Evolutionary conservation across 2,113 vertebrate species (phyloP), one percentile per base, ranked within the genome.

Genomic region (Strigops habroptila): DNA sequence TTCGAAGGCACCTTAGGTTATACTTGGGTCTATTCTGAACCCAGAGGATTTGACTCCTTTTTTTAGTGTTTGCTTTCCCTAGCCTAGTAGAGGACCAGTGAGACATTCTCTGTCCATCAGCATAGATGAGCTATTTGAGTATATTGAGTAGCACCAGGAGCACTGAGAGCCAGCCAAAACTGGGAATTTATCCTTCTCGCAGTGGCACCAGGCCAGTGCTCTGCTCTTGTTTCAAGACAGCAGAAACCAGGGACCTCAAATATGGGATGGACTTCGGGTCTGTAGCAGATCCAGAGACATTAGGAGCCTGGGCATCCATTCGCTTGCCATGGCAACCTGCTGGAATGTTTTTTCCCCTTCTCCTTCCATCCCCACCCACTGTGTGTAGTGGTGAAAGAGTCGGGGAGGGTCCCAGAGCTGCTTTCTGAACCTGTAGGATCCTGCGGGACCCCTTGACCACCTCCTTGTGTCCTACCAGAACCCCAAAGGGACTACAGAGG

Each of bases 351-450:
- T 67, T 39, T 35, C 41, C 44, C 17, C 57, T 80, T 91, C 60
- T 83, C 17, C 55, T 81, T 9, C 64, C 35, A 49, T 67, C 23
- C 6, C 19, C 10, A n/a, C 23, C 24, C 0, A 0, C 30, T 0
- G 2, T 18, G 14, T 0, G 3, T 24, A 43, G 35, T 39, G 49
- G 5, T 73, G 16, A 24, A 75, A 93, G 33, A 14, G 30, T 18
- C 8, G 30, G 6, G 79, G 48, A 57, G 85, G 24, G 3, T 73
- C n/a, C 24, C 14, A 44, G 57, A 73, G 12, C 39, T 82, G 33
- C 75, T 71, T 23, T 51, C 35, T 53, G 10, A 65, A 48, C 22
- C 35, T 37, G 5, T 8, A 55, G 35, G 44, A 60, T 60, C 18
- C 39, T 19, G 5, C 60, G 52, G 48, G 35, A 82, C 1, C 2